phyloP scores from a whole-genome alignment of 2,888 invertebrate species.

The Leucoma salicis region DNA sequence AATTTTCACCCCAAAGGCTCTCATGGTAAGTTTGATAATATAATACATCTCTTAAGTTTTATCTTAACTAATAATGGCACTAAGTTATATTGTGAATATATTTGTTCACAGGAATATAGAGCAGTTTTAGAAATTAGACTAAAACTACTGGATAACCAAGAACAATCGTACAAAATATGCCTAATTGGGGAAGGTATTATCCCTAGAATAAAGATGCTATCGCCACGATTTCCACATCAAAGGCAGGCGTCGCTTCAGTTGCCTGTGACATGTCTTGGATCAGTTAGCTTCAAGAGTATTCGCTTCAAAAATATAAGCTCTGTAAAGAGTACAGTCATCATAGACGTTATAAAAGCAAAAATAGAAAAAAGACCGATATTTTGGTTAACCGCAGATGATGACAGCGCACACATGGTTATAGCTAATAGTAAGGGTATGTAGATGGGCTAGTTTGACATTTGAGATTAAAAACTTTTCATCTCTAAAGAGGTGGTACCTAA shows the following conservation, averaged over 20 bases:
- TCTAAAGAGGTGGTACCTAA: background rate
- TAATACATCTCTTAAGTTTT: background rate
- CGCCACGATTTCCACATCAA: constrained; percentile 49
- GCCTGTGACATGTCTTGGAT: constrained; percentile 70
- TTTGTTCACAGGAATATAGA: constrained; percentile 61
- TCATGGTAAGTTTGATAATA: constrained; percentile 46
- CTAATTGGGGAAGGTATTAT: constrained; percentile 72
- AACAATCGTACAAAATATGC: constrained; percentile 67
- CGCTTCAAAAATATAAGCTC: constrained; percentile 61
- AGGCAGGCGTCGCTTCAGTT: constrained; percentile 51
- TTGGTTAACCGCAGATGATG: constrained; percentile 47
- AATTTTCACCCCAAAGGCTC: constrained; percentile 64
- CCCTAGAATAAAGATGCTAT: constrained; percentile 60
- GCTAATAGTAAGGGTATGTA: constrained; percentile 47
- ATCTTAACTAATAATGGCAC: background rate
- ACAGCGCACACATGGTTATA: constrained; percentile 42
- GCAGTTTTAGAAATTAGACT: constrained; percentile 69
- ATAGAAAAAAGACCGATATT: constrained; percentile 57
- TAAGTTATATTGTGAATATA: background rate
- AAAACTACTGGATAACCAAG: constrained; percentile 62
- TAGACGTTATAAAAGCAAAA: constrained; percentile 42
- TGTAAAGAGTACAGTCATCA: constrained; percentile 50
- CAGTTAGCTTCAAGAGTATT: constrained; percentile 52
- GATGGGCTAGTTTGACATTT: too few relatives aligned
- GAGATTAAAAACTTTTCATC: background rate